A percentile compares a stretch with the other conserved stretches of the same genome.
phyloP scores from a whole-genome alignment of 2,113 vertebrate genomes.

The Gobiocypris rarus region DNA sequence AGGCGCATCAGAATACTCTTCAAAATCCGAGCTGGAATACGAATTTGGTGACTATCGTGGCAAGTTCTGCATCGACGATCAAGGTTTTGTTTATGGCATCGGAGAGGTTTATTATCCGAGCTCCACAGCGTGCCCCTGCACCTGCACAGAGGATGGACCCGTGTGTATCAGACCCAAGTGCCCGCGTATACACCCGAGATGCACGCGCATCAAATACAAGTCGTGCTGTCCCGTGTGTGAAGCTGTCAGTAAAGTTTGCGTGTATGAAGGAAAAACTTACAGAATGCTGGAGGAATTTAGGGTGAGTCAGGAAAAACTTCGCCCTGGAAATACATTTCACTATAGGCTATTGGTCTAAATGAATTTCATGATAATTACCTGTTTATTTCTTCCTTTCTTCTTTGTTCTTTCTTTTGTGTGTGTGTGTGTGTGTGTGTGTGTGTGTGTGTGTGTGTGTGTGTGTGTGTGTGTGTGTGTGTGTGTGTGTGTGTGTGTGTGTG shows the following conservation, averaged over 20 bases:
- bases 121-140: constrained; percentile 75
- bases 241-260: constrained; percentile 73
- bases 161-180: constrained; percentile 76
- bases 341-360: neutral
- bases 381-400: too few species aligned
- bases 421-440: too few species aligned
- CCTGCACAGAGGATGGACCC: constrained; percentile 78
- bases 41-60: constrained; percentile 80
- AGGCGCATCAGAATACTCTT: constrained; percentile 64
- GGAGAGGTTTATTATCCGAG: constrained; percentile 77
- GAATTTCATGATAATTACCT: neutral
- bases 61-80: constrained; percentile 79
- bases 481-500: too few species aligned
- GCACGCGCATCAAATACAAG: constrained; percentile 74
- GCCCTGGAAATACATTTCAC: neutral
- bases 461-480: too few species aligned
- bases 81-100: constrained; percentile 77
- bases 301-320: constrained; percentile 65
- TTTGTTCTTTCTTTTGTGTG: too few species aligned
- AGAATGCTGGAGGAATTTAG: constrained; percentile 77
- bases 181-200: constrained; percentile 76
- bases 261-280: constrained; percentile 75
- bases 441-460: too few species aligned
- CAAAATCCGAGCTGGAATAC: constrained; percentile 73
- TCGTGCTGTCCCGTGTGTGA: constrained; percentile 79